Percentiles rank a stretch among this genome's conserved stretches.
These are phyloP conservation scores for Cossypha polioptera DNA, from an alignment of 2,797 vertebrate species.

Conservation along the genomic window DNA sequence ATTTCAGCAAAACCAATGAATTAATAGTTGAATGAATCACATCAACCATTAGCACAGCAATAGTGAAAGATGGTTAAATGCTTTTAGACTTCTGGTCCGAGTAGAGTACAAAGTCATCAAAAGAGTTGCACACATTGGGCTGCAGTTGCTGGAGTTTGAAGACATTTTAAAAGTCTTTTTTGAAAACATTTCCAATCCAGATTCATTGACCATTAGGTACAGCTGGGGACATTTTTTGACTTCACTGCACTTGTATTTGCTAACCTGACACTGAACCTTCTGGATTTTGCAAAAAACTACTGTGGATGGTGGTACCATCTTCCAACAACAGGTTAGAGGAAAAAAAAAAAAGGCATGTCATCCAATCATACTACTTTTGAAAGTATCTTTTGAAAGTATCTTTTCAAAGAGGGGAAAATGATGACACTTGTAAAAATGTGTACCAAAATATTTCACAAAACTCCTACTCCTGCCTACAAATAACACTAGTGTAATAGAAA, in stretches of 20 bases:
- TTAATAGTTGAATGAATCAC: neutral
- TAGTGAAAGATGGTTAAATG: neutral
- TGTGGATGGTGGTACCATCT: neutral
- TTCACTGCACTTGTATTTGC: neutral
- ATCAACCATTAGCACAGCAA: neutral
- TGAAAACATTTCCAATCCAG: neutral
- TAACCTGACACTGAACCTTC: neutral
- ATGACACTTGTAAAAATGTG: neutral
- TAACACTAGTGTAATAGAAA: neutral
- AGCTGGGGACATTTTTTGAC: neutral
- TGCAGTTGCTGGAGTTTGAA: neutral
- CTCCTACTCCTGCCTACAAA: neutral
- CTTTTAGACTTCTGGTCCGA: neutral
- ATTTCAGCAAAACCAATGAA: neutral
- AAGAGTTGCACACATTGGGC: neutral
- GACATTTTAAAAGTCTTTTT: neutral
- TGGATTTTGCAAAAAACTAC: neutral
- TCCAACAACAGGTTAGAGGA: neutral
- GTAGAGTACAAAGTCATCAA: neutral
- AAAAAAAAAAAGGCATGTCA: neutral
- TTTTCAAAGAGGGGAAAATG: neutral
- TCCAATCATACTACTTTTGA: neutral
- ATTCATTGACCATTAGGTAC: neutral
- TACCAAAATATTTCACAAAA: neutral
- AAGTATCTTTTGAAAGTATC: neutral